Conservation (phyloP, 2,797 vertebrate genomes). For the Crocidura indochinensis region DNA sequence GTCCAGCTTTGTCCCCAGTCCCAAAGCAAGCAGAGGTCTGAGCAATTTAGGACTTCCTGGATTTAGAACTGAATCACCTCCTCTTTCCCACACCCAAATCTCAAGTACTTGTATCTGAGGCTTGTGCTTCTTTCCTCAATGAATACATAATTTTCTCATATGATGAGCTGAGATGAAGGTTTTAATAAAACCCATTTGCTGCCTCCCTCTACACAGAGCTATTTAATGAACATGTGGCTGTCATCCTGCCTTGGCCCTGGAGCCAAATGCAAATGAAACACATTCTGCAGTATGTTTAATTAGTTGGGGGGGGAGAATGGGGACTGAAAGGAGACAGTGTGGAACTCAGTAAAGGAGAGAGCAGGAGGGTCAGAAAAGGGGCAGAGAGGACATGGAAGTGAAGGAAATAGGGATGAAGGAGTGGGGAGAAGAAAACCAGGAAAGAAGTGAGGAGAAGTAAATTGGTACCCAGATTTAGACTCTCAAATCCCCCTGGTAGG, state of each 20-base stretch:
- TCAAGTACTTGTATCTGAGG: not conserved
- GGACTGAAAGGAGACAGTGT: not conserved
- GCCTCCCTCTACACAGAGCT: slow-evolving; percentile 24
- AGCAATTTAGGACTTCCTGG: not conserved
- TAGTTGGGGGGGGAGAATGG: not conserved
- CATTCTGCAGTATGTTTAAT: slow-evolving; percentile 42
- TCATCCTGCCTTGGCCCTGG: not conserved
- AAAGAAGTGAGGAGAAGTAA: not conserved
- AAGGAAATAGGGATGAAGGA: not conserved
- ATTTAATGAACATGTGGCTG: slow-evolving; percentile 54
- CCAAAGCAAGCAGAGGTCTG: not conserved
- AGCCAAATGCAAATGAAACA: slow-evolving; percentile 65
- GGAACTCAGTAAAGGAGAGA: not conserved
- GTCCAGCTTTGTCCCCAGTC: not conserved
- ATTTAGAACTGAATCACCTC: not conserved
- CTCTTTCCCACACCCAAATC: not conserved
- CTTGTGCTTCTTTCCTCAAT: not conserved
- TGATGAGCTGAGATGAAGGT: slow-evolving; percentile 8
- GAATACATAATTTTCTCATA: slow-evolving; percentile 42
- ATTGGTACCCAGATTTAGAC: not conserved
- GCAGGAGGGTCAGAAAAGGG: not conserved
- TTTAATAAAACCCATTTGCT: slow-evolving; percentile 34
- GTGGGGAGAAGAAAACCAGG: not conserved
- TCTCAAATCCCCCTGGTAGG: not conserved
- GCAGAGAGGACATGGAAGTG: not conserved